Base-by-base conservation (phyloP, 1,140 invertebrate species). In the Drosophila lacteicornis region DNA sequence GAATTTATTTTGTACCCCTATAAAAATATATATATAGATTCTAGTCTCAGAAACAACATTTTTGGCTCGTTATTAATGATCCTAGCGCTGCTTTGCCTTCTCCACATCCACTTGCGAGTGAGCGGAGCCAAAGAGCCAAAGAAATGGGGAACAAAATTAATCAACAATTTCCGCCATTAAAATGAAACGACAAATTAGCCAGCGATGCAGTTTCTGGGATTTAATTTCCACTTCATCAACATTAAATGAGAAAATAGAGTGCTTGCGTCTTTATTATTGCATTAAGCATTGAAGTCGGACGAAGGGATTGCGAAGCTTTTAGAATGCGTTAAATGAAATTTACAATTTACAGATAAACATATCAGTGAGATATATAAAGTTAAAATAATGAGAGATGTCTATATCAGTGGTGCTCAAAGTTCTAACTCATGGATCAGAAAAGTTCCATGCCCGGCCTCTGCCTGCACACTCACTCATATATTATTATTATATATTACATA, bases 211-310 rank as follows among this genome's bases (percentile, higher is more conserved):
- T 68, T 76, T 82, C 74, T 56, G 13, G 4, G 13, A 56, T 56
- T 40, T 40, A 15, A 81, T 84, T 85, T 86, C 69, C 68, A 86
- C 69, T 86, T 86, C 79, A 85, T 85, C 68, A 82, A 79, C 82
- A 78, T 65, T 81, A 78, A 81, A 82, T 82, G 69, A 66, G 61
- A 75, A 50, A 67, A 40, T 36, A 19, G 30, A 59, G 27, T 49
- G 25, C 13, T 11, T 25, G 13, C 8, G n/a, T 33, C 46, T 50
- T 19, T 25, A 30, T 19, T 25, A 30, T 40, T 15, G 36, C 27
- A 36, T 27, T 43, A 19, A 33, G 27, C 33, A 38, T 58, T n/a
- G 42, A 17, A 17, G 30, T n/a, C 9, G 12, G 19, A 13, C 22
- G 6, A 46, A 40, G 49, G 40, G 40, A 19, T 36, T 45, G 30